Evolutionary conservation across 2,888 invertebrate genomes (phyloP).

Genomic region (Morpho helenor): DNA sequence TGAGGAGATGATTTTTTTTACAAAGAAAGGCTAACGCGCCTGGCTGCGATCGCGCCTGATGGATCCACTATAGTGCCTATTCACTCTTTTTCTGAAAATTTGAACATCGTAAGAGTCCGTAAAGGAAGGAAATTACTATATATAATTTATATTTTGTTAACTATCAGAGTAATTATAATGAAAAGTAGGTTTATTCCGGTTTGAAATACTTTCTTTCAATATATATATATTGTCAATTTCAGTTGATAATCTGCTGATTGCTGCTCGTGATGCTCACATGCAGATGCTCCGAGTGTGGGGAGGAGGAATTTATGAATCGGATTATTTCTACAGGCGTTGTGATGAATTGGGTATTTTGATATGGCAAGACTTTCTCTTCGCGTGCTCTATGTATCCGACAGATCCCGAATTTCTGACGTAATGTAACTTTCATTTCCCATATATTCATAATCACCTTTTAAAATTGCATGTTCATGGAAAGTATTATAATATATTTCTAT

Average conservation of each 20-base stretch:
- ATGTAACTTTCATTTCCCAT: constrained; percentile 23
- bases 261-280: constrained; percentile 89
- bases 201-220: not conserved
- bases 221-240: constrained; percentile 2
- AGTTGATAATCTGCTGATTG: constrained; percentile 82
- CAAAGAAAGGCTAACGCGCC: no score
- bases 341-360: constrained; percentile 94
- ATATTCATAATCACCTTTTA: not conserved
- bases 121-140: no score
- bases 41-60: no score
- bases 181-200: no score
- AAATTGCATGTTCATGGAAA: not conserved
- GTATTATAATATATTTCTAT: no score
- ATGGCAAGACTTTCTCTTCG: constrained; percentile 99
- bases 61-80: no score
- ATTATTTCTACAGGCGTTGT: constrained; percentile 91
- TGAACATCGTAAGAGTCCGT: no score
- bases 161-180: no score
- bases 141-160: no score
- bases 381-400: constrained; percentile 95
- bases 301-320: constrained; percentile 96
- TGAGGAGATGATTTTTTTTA: no score
- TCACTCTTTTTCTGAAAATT: no score
- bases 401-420: constrained; percentile 83
- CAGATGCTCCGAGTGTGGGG: constrained; percentile 99